A percentile compares a stretch with the other conserved stretches of the same genome.
phyloP scores from a whole-genome alignment of 2,113 vertebrate species.

The Gavia stellata region DNA sequence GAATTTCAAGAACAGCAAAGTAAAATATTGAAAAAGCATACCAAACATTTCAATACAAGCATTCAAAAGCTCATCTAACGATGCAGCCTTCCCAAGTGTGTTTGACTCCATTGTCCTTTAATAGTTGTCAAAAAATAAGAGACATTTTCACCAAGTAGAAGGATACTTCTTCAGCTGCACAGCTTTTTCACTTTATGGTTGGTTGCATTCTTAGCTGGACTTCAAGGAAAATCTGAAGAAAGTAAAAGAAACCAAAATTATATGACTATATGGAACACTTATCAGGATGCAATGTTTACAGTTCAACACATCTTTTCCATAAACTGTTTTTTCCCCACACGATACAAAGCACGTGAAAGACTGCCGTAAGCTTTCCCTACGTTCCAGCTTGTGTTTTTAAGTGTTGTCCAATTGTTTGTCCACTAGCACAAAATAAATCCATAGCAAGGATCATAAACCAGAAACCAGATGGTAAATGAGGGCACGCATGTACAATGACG shows the following conservation, averaged over 20 bases:
- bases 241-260: conserved; percentile 14
- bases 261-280: neutral
- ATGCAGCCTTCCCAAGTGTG: conserved; percentile 87
- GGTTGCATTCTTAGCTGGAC: conserved; percentile 27
- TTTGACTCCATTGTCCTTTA: conserved; percentile 86
- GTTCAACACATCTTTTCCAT: neutral
- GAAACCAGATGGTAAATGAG: conserved; percentile 33
- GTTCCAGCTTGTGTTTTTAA: neutral
- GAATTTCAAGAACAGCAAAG: neutral
- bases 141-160: conserved; percentile 64
- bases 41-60: conserved; percentile 90
- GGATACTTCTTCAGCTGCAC: conserved; percentile 27
- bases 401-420: conserved; percentile 3
- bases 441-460: neutral
- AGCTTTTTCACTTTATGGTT: conserved; percentile 4
- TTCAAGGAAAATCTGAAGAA: conserved; percentile 57
- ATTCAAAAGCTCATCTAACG: conserved; percentile 85
- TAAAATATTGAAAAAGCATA: conserved; percentile 57
- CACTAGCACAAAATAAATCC: neutral
- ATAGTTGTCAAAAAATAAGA: conserved; percentile 68
- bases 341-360: neutral
- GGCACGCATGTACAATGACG: neutral
- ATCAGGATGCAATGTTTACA: neutral
- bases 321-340: neutral
- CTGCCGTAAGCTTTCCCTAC: neutral